Evolutionary conservation across 2,888 invertebrate species (phyloP), one percentile per base, ranked within the genome.

Genomic region (Selenia dentaria): DNA sequence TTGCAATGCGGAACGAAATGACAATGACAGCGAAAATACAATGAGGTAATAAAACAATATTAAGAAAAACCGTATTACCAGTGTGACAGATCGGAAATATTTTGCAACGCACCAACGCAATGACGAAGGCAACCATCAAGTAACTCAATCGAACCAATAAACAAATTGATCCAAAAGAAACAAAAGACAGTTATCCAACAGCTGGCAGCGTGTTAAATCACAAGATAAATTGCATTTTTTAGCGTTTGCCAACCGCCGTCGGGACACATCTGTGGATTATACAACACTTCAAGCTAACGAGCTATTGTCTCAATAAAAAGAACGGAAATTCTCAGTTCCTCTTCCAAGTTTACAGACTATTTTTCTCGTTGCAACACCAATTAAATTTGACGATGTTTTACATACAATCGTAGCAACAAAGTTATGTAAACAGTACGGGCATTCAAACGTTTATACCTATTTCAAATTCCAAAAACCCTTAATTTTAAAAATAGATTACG

Each of bases 251-350:
- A 69, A 69, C 57, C 44, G 45, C 12, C 27, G 10, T 26, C 18
- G 38, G 44, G 46, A 39, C 59, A 42, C 55, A 59, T 56, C 63
- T 60, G 57, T 53, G 46, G 44, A 27, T 60, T 69, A 71, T 62
- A 64, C 61, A 64, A 66, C 41, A 11, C 14, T 16, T 3, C 22
- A 22, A 6, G 16, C 58, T 67, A 76, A 76, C 59, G 70, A 74
- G 48, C 75, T 52, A 75, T 75, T 75, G 74, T 75, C 55, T 65
- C 31, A 51, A 56, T 57, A 57, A 31, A 36, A 58, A 67, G 51
- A 70, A 63, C 71, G 69, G 74, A 74, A 67, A 64, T 22, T 28
- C 25, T 9, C 26, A 73, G 76, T 85, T 86, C 87, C 87, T 83
- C 70, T 78, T 78, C 70, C 66, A 69, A 66, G 64, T 59, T 55